Percentiles rank a stretch among this genome's conserved stretches.
Conservation (phyloP, 2,797 vertebrate genomes). For the Pangasius djambal region DNA sequence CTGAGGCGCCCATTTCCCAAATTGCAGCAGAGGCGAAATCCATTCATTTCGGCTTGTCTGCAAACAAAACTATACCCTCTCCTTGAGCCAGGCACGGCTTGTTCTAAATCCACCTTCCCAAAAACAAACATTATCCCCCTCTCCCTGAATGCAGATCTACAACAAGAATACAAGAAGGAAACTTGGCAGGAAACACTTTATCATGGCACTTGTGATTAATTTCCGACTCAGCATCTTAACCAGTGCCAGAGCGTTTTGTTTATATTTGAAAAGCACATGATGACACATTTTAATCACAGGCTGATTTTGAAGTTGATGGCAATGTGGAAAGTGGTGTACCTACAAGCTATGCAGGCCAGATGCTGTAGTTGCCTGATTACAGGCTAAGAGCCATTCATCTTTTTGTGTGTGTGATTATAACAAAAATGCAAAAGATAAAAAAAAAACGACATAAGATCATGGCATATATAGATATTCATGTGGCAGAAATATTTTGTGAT, state of each 20-base stretch:
- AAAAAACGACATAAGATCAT: background rate
- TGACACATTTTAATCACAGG: conserved; percentile 24
- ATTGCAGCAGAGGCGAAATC: background rate
- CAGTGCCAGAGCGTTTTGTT: background rate
- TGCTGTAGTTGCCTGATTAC: conserved; percentile 7
- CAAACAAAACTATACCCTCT: background rate
- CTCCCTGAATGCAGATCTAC: background rate
- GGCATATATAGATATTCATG: background rate
- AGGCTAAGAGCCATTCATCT: background rate
- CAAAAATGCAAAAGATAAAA: background rate
- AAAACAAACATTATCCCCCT: background rate
- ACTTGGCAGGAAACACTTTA: conserved; percentile 3
- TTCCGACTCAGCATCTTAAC: background rate
- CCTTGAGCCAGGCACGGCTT: background rate
- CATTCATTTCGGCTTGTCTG: background rate
- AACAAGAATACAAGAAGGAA: background rate
- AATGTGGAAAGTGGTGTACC: background rate
- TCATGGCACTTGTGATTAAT: conserved; percentile 4
- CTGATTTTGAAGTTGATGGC: conserved; percentile 4
- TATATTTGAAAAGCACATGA: conserved; percentile 25
- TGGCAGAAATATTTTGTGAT: background rate
- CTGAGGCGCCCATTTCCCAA: background rate
- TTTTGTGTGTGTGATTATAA: background rate
- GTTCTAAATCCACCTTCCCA: background rate
- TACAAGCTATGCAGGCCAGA: background rate